phyloP scores from a whole-genome alignment of 2,113 vertebrate genomes.

The Triplophysa rosa region DNA sequence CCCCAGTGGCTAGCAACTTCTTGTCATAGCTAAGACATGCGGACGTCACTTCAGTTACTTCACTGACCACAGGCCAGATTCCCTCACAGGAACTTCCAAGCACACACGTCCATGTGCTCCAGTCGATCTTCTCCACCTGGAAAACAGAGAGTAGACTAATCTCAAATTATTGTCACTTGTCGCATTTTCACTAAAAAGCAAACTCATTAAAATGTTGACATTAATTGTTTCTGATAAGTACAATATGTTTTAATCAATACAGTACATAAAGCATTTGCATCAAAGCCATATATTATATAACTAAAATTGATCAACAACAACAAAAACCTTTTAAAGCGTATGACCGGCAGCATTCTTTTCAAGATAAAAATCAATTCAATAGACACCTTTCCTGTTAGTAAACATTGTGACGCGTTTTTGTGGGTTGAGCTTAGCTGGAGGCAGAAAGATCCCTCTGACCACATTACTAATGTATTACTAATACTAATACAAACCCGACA shows the following conservation, averaged over 20 bases:
- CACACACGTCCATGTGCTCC: slow-evolving; percentile 95
- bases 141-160: not conserved
- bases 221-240: not conserved
- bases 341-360: not conserved
- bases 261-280: not conserved
- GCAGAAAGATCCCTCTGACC: too few relatives aligned
- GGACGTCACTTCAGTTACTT: slow-evolving; percentile 89
- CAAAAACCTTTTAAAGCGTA: not conserved
- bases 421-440: too few relatives aligned
- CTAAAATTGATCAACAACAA: not conserved
- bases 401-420: too few relatives aligned
- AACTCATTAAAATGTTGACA: not conserved
- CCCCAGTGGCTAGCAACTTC: slow-evolving; percentile 91
- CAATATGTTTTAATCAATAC: not conserved
- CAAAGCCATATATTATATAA: not conserved
- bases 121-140: slow-evolving; percentile 95
- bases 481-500: too few relatives aligned
- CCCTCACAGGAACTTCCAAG: slow-evolving; percentile 91
- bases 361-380: not conserved
- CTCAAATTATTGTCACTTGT: too few relatives aligned
- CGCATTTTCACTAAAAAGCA: not conserved
- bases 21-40: slow-evolving; percentile 88
- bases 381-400: too few relatives aligned
- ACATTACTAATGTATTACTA: too few relatives aligned
- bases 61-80: slow-evolving; percentile 92